These are phyloP conservation scores for Molanna angustata DNA, from an alignment of 2,888 invertebrate species.

Conservation along the genomic window DNA sequence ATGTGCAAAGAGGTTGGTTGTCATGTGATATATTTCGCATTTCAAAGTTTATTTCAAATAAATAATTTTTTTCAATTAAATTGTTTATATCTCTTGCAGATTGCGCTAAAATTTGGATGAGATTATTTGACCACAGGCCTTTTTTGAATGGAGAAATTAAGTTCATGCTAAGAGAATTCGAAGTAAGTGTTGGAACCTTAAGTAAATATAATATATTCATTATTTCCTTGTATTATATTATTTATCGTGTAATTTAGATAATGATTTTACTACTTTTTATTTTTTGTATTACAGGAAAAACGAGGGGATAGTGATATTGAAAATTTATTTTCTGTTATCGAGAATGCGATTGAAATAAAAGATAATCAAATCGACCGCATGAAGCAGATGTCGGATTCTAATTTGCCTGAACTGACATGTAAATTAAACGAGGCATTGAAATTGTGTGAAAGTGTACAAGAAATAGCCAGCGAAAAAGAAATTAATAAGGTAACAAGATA, in stretches of 20 bases:
- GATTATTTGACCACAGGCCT: slow-evolving; percentile 84
- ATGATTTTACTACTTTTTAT: background rate
- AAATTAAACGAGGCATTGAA: slow-evolving; percentile 65
- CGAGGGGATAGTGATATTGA: slow-evolving; percentile 78
- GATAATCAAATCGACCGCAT: slow-evolving; percentile 70
- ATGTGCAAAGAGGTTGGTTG: slow-evolving; percentile 40
- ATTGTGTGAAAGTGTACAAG: slow-evolving; percentile 60
- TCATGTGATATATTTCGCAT: slow-evolving; percentile 17
- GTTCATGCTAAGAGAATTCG: slow-evolving; percentile 80
- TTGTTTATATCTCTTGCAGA: slow-evolving; percentile 52
- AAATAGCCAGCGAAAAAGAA: slow-evolving; percentile 56
- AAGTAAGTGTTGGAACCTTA: slow-evolving; percentile 60
- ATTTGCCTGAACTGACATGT: slow-evolving; percentile 60
- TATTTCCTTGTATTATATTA: no score
- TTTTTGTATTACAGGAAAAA: slow-evolving; percentile 59
- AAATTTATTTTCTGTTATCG: slow-evolving; percentile 71
- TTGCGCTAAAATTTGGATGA: slow-evolving; percentile 76
- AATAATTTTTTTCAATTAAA: slow-evolving; percentile 10
- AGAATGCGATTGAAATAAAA: slow-evolving; percentile 73
- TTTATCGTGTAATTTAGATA: slow-evolving; percentile 4
- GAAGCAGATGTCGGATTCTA: slow-evolving; percentile 58
- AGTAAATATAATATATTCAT: no score
- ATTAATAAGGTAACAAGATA: no score
- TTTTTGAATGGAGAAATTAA: slow-evolving; percentile 85
- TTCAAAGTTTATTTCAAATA: background rate